Evolutionary conservation across 2,797 vertebrate genomes (phyloP).

Genomic region (Lagocephalus sceleratus): DNA sequence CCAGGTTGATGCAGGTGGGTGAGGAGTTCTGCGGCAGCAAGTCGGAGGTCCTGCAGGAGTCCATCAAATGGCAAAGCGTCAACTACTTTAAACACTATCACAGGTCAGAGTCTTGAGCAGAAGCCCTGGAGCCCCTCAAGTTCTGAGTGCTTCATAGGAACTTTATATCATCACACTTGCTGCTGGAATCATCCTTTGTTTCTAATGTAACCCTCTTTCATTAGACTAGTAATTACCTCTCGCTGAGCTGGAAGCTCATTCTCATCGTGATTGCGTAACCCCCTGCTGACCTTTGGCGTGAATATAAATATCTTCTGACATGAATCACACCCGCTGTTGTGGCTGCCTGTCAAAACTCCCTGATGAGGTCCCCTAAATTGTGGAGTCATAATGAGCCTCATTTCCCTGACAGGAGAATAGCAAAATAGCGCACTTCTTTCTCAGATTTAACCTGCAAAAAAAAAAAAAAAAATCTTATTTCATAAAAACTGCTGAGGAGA

Average conservation of each 20-base stretch:
- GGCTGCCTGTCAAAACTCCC: slow-evolving; percentile 30
- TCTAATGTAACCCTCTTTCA: slow-evolving; percentile 9
- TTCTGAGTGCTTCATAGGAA: slow-evolving; percentile 13
- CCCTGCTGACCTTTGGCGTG: slow-evolving; percentile 26
- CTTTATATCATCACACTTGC: slow-evolving; percentile 2
- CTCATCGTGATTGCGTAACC: slow-evolving; percentile 43
- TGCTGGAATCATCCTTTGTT: slow-evolving; percentile 6
- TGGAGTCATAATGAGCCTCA: slow-evolving; percentile 1
- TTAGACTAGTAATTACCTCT: slow-evolving; percentile 36
- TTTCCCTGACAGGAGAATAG: not conserved
- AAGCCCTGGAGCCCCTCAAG: not conserved
- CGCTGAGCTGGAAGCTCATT: slow-evolving; percentile 32
- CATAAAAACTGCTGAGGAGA: not conserved
- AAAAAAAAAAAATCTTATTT: no score
- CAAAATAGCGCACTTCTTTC: no score
- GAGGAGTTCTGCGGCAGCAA: slow-evolving; percentile 98
- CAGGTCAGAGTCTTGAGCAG: slow-evolving; percentile 79
- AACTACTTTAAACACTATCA: slow-evolving; percentile 99
- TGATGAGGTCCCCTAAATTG: slow-evolving; percentile 21
- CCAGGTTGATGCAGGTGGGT: slow-evolving; percentile 95
- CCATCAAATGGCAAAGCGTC: slow-evolving; percentile 93
- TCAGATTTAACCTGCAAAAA: no score
- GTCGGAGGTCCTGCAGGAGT: slow-evolving; percentile 97
- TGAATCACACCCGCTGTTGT: slow-evolving; percentile 37
- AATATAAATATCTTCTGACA: slow-evolving; percentile 36